Evolutionary conservation across 2,797 vertebrate genomes (phyloP).

Genomic region (Linurgus olivaceus): DNA sequence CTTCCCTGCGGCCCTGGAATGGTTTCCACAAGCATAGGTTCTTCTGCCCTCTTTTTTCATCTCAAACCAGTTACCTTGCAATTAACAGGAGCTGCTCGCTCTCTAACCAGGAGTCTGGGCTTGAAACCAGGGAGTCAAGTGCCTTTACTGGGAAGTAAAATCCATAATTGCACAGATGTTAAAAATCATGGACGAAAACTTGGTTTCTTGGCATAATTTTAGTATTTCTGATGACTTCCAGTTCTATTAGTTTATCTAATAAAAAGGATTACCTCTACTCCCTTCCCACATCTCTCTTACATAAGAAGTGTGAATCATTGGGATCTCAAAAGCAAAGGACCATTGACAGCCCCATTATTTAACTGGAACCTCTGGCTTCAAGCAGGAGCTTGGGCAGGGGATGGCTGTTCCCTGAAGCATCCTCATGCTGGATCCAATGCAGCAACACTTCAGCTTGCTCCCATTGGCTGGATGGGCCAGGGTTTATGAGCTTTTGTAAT

Average conservation of each 20-base stretch:
- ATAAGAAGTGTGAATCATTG: accelerated
- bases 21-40: not conserved
- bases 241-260: not conserved
- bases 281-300: not conserved
- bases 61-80: not conserved
- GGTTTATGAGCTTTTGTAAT: not conserved
- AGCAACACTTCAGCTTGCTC: not conserved
- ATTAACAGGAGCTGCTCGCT: not conserved
- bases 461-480: accelerated
- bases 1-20: not conserved
- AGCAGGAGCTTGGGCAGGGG: not conserved
- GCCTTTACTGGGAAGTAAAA: not conserved
- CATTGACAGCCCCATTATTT: not conserved
- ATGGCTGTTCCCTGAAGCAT: not conserved
- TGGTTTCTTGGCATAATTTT: not conserved
- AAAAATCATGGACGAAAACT: not conserved
- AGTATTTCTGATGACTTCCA: not conserved
- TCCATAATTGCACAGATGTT: not conserved
- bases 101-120: not conserved
- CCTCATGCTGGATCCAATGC: not conserved
- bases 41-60: not conserved
- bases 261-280: not conserved
- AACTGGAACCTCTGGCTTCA: not conserved
- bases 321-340: not conserved
- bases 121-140: not conserved